These are phyloP conservation scores for Chaetura pelagica DNA, from an alignment of 2,113 vertebrate species.

Conservation along the genomic window DNA sequence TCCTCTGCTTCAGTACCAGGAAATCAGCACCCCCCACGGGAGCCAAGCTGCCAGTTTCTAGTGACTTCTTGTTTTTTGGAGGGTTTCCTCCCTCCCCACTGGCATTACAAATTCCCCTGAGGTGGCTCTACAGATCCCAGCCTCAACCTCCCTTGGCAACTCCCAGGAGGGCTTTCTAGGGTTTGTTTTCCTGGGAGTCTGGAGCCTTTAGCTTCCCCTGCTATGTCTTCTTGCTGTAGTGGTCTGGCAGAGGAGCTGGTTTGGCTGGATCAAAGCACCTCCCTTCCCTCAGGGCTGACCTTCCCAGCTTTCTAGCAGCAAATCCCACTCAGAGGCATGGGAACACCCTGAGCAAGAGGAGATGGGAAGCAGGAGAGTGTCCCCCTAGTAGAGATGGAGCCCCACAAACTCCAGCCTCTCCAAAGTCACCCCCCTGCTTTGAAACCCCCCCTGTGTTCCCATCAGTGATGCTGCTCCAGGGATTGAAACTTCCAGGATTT, in stretches of 20 bases:
- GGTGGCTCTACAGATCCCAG: neutral
- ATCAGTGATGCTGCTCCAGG: accelerated
- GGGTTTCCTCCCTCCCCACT: neutral
- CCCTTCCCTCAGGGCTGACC: neutral
- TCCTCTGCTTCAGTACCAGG: slow-evolving; percentile 2
- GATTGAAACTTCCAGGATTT: neutral
- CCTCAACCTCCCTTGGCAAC: neutral
- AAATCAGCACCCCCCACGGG: neutral
- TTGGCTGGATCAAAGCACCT: neutral
- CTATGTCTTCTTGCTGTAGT: neutral
- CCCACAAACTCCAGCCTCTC: neutral
- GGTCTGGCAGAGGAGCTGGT: neutral
- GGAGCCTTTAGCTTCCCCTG: neutral
- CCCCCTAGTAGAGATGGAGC: neutral
- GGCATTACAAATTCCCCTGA: neutral
- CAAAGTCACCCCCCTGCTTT: neutral
- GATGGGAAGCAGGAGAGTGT: neutral
- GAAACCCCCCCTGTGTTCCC: neutral
- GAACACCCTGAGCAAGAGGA: neutral
- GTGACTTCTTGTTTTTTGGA: neutral
- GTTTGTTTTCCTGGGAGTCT: neutral
- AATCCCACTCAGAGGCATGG: neutral
- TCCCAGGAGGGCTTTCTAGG: neutral
- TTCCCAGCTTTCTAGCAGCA: neutral
- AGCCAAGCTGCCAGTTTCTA: neutral